phyloP scores from a whole-genome alignment of 1,140 invertebrate species.

The Oppia nitens region DNA sequence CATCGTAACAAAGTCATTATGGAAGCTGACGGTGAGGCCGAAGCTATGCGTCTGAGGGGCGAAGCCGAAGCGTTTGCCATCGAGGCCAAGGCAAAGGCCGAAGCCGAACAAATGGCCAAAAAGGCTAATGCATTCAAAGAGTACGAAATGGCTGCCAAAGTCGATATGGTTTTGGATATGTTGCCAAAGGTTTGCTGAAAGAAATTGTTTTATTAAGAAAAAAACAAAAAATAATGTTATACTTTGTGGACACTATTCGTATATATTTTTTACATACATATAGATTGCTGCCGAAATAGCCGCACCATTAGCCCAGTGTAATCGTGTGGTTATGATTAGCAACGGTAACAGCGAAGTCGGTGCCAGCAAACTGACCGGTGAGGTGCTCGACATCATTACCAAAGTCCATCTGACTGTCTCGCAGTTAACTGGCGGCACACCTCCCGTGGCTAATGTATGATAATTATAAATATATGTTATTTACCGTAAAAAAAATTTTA shows the following conservation, averaged over 20 bases:
- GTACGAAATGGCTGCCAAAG: slow-evolving; percentile 87
- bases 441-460: neutral
- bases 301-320: slow-evolving; percentile 74
- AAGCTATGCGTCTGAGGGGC: slow-evolving; percentile 54
- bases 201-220: too few relatives aligned
- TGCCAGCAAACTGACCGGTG: slow-evolving; percentile 76
- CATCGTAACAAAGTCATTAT: slow-evolving; percentile 47
- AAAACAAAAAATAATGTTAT: too few relatives aligned
- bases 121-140: slow-evolving; percentile 93
- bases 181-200: slow-evolving; percentile 62
- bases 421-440: neutral
- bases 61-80: slow-evolving; percentile 88
- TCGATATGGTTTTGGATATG: slow-evolving; percentile 92
- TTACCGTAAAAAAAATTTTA: too few relatives aligned
- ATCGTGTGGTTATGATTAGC: slow-evolving; percentile 87
- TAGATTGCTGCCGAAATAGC: slow-evolving; percentile 88
- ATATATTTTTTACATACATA: too few relatives aligned
- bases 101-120: slow-evolving; percentile 88
- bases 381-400: slow-evolving; percentile 78
- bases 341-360: slow-evolving; percentile 78
- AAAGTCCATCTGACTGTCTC: slow-evolving; percentile 37
- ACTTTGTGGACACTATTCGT: too few relatives aligned
- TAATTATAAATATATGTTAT: too few relatives aligned
- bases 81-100: slow-evolving; percentile 78
- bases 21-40: slow-evolving; percentile 87